These are phyloP conservation scores for Sclerodermus sp. DNA, from an alignment of 2,888 invertebrate species.

Conservation along the genomic window DNA sequence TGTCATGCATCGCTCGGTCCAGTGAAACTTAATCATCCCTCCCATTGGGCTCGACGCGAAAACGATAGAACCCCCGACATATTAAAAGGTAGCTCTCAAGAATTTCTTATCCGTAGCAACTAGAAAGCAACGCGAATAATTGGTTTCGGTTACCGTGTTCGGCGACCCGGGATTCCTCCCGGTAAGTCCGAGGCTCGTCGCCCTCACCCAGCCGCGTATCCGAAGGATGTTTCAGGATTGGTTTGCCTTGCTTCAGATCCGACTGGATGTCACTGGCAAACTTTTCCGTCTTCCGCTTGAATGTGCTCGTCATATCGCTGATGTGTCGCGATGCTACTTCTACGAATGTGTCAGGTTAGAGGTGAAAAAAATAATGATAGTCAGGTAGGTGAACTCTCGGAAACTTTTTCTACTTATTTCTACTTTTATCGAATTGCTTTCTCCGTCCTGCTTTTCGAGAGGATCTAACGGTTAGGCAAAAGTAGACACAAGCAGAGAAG, in stretches of 20 bases:
- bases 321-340: slow-evolving; percentile 67
- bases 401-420: background rate
- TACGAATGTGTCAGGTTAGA: slow-evolving; percentile 46
- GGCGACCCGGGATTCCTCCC: slow-evolving; percentile 70
- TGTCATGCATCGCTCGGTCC: no score
- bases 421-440: no score
- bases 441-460: no score
- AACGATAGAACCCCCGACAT: no score
- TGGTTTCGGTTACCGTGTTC: slow-evolving; percentile 66
- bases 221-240: slow-evolving; percentile 58
- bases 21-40: no score
- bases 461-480: no score
- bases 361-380: no score
- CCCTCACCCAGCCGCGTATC: slow-evolving; percentile 39
- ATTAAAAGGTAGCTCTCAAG: no score
- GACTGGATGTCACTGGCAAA: slow-evolving; percentile 68
- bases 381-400: no score
- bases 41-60: no score
- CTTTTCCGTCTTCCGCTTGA: slow-evolving; percentile 70
- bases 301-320: slow-evolving; percentile 68
- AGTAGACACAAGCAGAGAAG: background rate
- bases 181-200: slow-evolving; percentile 68
- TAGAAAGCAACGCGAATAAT: background rate
- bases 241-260: slow-evolving; percentile 61
- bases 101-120: no score